Evolutionary conservation across 2,113 vertebrate genomes (phyloP).

Genomic region (Erinaceus europaeus): DNA sequence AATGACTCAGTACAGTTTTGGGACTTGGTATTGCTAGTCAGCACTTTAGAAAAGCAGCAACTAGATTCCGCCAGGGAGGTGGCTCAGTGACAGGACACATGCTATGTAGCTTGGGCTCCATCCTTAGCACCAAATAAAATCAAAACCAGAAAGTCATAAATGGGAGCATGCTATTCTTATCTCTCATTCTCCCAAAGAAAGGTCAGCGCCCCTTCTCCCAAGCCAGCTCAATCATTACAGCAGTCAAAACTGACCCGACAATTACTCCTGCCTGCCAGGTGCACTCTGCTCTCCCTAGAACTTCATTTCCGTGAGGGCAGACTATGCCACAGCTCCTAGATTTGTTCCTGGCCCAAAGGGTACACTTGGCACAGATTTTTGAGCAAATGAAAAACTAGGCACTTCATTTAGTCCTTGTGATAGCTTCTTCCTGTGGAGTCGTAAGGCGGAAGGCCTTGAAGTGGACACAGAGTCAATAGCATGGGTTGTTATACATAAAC

Average conservation of each 20-base stretch:
- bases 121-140: too few relatives aligned
- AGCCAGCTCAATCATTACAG: too few relatives aligned
- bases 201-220: too few relatives aligned
- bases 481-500: too few relatives aligned
- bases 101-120: too few relatives aligned
- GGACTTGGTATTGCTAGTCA: conserved; percentile 12
- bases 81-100: too few relatives aligned
- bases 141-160: too few relatives aligned
- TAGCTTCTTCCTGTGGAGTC: background rate
- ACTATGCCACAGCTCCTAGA: background rate
- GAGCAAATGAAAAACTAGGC: background rate
- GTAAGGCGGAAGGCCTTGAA: background rate
- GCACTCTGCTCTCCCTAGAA: background rate
- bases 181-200: too few relatives aligned
- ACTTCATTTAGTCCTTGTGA: background rate
- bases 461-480: background rate
- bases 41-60: background rate
- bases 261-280: background rate
- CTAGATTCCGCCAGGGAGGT: too few relatives aligned
- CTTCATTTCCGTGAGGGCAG: background rate
- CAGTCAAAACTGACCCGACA: too few relatives aligned
- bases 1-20: background rate
- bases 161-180: too few relatives aligned
- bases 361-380: background rate
- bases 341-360: background rate